Evolutionary conservation across 1,140 invertebrate species (phyloP).

Genomic region (Euglossa dilemma): DNA sequence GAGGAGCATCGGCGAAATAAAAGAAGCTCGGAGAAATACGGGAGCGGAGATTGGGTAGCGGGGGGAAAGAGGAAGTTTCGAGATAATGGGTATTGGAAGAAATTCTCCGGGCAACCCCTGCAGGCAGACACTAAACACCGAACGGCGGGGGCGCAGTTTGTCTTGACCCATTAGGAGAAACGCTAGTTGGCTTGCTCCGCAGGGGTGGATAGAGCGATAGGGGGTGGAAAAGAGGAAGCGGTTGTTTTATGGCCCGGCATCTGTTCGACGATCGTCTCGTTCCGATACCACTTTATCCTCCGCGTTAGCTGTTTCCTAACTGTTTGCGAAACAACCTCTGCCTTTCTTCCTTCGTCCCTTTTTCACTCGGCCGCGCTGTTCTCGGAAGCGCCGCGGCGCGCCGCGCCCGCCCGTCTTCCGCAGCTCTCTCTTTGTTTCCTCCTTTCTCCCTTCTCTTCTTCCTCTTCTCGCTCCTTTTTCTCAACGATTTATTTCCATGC

Average conservation of each 20-base stretch:
- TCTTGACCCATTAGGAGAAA: conserved; percentile 83
- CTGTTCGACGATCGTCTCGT: conserved; percentile 83
- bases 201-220: conserved; percentile 70
- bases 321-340: conserved; percentile 81
- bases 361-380: conserved; percentile 32
- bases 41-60: conserved; percentile 21
- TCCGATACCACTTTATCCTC: conserved; percentile 83
- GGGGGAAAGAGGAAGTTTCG: conserved; percentile 56
- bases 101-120: conserved; percentile 72
- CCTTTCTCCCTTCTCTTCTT: conserved; percentile 6
- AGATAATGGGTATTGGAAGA: conserved; percentile 76
- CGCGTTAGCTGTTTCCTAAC: conserved; percentile 82
- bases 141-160: conserved; percentile 80
- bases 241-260: conserved; percentile 82
- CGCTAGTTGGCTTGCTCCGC: conserved; percentile 79
- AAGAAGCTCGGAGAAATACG: conserved; percentile 39
- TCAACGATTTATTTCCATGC: no score
- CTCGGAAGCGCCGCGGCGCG: conserved; percentile 44
- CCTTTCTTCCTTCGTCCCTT: conserved; percentile 53
- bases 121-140: conserved; percentile 75
- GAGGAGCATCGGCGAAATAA: conserved; percentile 34
- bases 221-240: conserved; percentile 78
- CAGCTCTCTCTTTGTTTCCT: background rate
- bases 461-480: background rate
- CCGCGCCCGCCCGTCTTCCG: conserved; percentile 9